A percentile compares a stretch with the other conserved stretches of the same genome.
Conservation (phyloP, 2,888 invertebrate genomes). For the Himalopsyche anomala region DNA sequence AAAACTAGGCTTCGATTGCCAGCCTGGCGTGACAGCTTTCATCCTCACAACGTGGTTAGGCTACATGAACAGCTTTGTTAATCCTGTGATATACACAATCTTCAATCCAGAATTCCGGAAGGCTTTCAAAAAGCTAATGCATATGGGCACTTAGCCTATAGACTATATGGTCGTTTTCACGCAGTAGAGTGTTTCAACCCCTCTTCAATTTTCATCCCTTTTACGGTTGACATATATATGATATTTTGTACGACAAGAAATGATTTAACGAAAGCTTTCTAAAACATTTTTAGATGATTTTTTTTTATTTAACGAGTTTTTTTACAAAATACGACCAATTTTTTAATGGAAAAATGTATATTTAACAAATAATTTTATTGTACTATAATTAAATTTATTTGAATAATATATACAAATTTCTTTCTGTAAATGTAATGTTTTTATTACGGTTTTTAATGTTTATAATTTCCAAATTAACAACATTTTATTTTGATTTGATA, state of each 20-base stretch:
- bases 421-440: no score
- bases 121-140: conserved; percentile 96
- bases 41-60: conserved; percentile 98
- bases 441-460: no score
- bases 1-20: conserved; percentile 86
- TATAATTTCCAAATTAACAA: no score
- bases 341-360: no score
- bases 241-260: conserved; percentile 13
- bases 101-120: conserved; percentile 98
- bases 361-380: no score
- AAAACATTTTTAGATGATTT: no score
- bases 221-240: conserved; percentile 8
- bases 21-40: conserved; percentile 92
- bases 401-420: no score
- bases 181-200: conserved; percentile 67
- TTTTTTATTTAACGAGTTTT: no score
- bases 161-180: conserved; percentile 75
- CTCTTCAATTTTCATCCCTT: conserved; percentile 41
- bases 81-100: conserved; percentile 96
- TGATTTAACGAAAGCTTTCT: background rate
- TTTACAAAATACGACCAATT: no score
- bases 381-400: no score
- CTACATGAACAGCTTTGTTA: conserved; percentile 96
- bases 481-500: no score
- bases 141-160: conserved; percentile 78